Evolutionary conservation across 2,888 invertebrate genomes (phyloP).

Genomic region (Xestia sexstrigata): DNA sequence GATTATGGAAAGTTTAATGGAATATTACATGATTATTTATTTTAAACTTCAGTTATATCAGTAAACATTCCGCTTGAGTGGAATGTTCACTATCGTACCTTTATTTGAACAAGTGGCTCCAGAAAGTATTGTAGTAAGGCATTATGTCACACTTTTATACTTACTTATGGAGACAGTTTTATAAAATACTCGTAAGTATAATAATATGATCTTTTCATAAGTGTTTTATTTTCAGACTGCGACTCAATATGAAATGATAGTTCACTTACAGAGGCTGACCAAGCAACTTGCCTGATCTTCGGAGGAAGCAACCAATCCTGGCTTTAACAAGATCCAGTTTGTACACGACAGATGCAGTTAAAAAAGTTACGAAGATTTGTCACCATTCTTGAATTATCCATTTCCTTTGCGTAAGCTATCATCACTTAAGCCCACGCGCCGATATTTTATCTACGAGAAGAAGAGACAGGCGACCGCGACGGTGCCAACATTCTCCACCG

Average conservation of each 20-base stretch:
- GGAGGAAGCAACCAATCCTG: slow-evolving; percentile 56
- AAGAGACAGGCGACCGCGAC: slow-evolving; percentile 27
- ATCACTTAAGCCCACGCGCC: slow-evolving; percentile 60
- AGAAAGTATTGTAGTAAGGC: slow-evolving; percentile 33
- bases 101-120: slow-evolving; percentile 61
- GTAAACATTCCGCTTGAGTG: slow-evolving; percentile 49
- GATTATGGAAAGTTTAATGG: slow-evolving; percentile 58
- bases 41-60: slow-evolving; percentile 56
- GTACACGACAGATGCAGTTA: slow-evolving; percentile 49
- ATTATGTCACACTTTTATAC: slow-evolving; percentile 13
- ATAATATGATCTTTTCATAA: background rate
- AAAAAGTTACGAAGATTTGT: slow-evolving; percentile 51
- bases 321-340: slow-evolving; percentile 44
- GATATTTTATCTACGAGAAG: slow-evolving; percentile 35
- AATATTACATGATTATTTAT: slow-evolving; percentile 60
- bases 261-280: slow-evolving; percentile 19
- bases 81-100: slow-evolving; percentile 43
- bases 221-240: slow-evolving; percentile 18
- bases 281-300: slow-evolving; percentile 47
- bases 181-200: background rate
- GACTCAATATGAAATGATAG: slow-evolving; percentile 25
- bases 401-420: slow-evolving; percentile 58
- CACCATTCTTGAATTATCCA: slow-evolving; percentile 49
- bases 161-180: background rate
- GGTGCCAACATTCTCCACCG: slow-evolving; percentile 44